Conservation (phyloP, 2,113 vertebrate genomes). For the Amblyornis subalaris region DNA sequence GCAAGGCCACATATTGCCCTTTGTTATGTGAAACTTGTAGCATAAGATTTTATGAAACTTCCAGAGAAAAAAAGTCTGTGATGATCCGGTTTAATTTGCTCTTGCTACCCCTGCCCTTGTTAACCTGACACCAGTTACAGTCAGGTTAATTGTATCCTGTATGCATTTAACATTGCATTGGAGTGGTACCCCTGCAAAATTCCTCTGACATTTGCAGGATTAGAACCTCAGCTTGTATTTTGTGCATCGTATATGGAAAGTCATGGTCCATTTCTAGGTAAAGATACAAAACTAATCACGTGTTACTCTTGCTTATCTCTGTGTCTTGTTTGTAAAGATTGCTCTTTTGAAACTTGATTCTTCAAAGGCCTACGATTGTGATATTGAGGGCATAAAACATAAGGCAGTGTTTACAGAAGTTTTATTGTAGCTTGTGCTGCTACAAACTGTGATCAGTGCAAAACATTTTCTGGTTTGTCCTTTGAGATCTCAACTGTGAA, state of each 20-base stretch:
- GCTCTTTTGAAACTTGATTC: constrained; percentile 41
- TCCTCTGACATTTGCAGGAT: background rate
- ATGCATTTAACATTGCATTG: background rate
- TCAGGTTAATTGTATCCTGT: background rate
- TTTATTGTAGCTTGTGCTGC: constrained; percentile 47
- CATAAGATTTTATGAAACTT: background rate
- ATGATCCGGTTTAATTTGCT: background rate
- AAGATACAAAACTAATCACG: background rate
- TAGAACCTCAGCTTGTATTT: background rate
- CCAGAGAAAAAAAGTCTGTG: background rate
- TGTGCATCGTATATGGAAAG: background rate
- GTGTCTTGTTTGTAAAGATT: background rate
- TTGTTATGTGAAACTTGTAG: background rate
- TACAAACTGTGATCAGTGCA: constrained; percentile 37
- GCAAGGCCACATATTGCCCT: fast-evolving
- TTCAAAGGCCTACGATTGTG: constrained; percentile 34
- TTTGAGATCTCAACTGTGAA: constrained; percentile 10
- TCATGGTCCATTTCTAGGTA: background rate
- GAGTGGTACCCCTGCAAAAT: background rate
- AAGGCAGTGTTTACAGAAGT: constrained; percentile 29
- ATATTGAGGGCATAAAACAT: constrained; percentile 38
- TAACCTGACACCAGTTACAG: background rate
- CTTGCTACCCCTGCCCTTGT: background rate
- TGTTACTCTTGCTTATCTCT: constrained; percentile 3
- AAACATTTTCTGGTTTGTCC: constrained; percentile 45